Conservation (phyloP, 2,113 vertebrate species). For the Ictalurus furcatus region DNA sequence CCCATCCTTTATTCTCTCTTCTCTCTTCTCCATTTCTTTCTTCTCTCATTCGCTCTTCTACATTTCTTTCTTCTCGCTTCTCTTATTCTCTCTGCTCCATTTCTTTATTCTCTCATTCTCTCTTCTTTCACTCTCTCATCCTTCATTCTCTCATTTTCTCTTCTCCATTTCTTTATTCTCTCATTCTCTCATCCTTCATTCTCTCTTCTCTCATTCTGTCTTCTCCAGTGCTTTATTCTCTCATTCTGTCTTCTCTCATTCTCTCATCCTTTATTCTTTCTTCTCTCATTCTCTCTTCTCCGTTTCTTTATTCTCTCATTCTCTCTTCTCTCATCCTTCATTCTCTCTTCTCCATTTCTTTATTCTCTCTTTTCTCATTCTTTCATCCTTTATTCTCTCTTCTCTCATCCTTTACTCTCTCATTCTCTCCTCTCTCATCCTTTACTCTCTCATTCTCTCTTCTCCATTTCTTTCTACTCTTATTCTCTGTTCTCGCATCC, state of each 20-base stretch:
- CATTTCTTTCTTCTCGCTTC: fast-evolving
- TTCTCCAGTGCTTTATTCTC: too few species aligned
- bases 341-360: background rate
- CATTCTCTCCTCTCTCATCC: background rate
- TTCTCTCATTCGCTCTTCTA: background rate
- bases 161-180: too few species aligned
- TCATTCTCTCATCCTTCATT: too few species aligned
- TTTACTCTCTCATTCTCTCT: background rate
- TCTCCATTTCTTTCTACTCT: background rate
- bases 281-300: background rate
- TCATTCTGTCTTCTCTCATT: background rate
- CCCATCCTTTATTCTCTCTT: too few species aligned
- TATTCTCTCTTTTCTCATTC: background rate
- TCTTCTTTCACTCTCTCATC: background rate
- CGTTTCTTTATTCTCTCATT: too few species aligned
- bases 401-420: background rate
- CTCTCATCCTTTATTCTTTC: background rate
- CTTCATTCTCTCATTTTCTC: background rate
- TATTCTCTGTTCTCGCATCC: background rate
- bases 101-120: background rate
- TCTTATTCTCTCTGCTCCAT: background rate
- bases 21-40: background rate
- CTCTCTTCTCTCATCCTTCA: background rate
- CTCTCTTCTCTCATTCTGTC: too few species aligned
- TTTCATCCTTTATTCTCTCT: background rate